Percentiles rank a stretch among this genome's conserved stretches.
phyloP scores from a whole-genome alignment of 2,888 invertebrate species.

The Acanthopleura granulata region DNA sequence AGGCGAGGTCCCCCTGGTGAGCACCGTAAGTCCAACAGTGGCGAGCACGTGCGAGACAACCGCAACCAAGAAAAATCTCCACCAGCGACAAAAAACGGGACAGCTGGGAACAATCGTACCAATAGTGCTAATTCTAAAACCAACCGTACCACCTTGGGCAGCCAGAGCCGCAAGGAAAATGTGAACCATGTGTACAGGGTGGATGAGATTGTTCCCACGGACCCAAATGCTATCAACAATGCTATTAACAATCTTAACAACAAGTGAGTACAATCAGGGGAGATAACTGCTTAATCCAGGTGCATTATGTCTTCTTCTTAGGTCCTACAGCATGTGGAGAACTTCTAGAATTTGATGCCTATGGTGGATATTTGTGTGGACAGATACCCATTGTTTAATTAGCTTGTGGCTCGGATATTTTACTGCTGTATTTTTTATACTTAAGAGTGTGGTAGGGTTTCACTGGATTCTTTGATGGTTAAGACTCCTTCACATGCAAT shows the following conservation, averaged over 20 bases:
- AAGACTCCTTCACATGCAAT: too few relatives aligned
- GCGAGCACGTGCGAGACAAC: constrained; percentile 42
- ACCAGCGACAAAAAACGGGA: constrained; percentile 60
- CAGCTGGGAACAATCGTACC: constrained; percentile 55
- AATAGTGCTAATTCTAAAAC: constrained; percentile 40
- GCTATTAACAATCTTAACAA: constrained; percentile 64
- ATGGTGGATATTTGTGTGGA: too few relatives aligned
- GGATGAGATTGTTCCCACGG: constrained; percentile 74
- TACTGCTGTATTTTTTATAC: too few relatives aligned
- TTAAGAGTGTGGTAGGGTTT: too few relatives aligned
- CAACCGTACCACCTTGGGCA: constrained; percentile 40
- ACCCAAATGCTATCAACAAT: constrained; percentile 74
- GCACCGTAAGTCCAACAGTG: constrained; percentile 33
- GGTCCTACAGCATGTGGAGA: too few relatives aligned
- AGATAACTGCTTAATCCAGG: neutral
- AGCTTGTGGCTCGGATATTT: too few relatives aligned
- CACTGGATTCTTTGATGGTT: too few relatives aligned
- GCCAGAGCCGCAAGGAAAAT: constrained; percentile 55
- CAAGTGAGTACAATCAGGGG: constrained; percentile 44
- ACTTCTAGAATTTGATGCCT: too few relatives aligned
- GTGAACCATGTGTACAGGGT: constrained; percentile 71
- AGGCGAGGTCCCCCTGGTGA: constrained; percentile 39
- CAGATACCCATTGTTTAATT: too few relatives aligned
- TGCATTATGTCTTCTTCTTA: neutral
- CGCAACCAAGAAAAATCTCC: constrained; percentile 58